These are phyloP conservation scores for Tyrannus savana DNA, from an alignment of 2,113 vertebrate species.

Conservation along the genomic window DNA sequence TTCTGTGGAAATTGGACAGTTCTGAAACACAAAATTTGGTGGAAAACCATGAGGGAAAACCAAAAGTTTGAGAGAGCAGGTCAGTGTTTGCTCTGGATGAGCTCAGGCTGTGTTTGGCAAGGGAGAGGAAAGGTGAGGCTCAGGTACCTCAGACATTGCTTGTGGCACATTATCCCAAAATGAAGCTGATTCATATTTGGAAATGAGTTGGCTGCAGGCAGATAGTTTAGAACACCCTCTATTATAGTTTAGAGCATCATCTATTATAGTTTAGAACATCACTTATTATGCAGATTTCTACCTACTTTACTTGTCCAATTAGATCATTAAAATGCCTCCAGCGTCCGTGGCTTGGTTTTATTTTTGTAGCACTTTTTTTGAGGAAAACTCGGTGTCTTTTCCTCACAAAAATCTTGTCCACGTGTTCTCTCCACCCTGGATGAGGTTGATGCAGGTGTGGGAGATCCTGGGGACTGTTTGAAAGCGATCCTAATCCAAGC, in stretches of 20 bases:
- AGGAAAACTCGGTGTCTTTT: background rate
- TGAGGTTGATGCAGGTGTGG: background rate
- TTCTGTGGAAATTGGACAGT: fast-evolving
- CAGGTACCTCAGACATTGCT: background rate
- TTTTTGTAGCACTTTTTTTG: background rate
- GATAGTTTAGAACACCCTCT: background rate
- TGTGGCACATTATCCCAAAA: background rate
- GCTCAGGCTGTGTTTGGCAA: background rate
- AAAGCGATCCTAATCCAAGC: background rate
- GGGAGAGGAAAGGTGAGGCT: background rate
- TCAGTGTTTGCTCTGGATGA: background rate
- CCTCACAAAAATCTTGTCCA: background rate
- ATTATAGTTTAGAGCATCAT: background rate
- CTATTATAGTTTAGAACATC: background rate
- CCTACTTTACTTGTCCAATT: constrained; percentile 21
- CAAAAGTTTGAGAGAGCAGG: background rate
- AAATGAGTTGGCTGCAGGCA: constrained; percentile 37
- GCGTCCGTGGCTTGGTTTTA: background rate
- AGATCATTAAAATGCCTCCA: background rate
- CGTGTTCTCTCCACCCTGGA: fast-evolving
- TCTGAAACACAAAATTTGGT: background rate
- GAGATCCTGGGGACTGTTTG: background rate
- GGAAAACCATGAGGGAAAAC: background rate
- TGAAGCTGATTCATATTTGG: constrained; percentile 1
- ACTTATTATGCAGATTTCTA: constrained; percentile 15